Evolutionary conservation across 53 echinoderm and acorn worm genomes (phyloP).

Genomic region (Luidia sarsii): DNA sequence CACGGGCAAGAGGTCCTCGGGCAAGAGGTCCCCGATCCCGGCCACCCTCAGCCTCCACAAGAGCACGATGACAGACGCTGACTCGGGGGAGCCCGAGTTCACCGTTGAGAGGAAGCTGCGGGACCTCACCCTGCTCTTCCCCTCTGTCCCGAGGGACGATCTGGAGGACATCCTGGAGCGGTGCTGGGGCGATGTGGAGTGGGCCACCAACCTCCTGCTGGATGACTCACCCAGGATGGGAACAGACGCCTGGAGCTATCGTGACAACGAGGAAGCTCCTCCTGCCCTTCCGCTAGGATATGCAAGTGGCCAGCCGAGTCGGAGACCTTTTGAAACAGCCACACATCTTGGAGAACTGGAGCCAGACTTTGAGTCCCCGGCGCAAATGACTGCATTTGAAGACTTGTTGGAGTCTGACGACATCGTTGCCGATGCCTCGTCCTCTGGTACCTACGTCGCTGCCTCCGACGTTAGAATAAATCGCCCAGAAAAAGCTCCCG

Average conservation of each 20-base stretch:
- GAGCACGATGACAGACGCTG: constrained; percentile 84
- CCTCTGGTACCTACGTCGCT: too few relatives aligned
- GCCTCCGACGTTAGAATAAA: too few relatives aligned
- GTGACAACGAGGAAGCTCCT: too few relatives aligned
- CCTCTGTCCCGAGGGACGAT: constrained; percentile 21
- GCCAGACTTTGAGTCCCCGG: too few relatives aligned
- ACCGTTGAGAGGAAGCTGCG: constrained; percentile 1
- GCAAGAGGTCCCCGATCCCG: constrained; percentile 50
- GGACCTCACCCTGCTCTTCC: constrained; percentile 23
- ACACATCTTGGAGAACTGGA: too few relatives aligned
- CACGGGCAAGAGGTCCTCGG: not conserved
- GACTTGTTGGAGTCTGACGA: too few relatives aligned
- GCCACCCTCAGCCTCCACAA: constrained; percentile 67
- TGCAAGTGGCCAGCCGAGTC: too few relatives aligned
- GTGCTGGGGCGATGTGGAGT: constrained; percentile 67
- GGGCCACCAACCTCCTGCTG: constrained; percentile 72
- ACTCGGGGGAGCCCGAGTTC: not conserved
- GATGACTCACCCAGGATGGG: constrained; percentile 14
- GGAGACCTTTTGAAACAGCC: too few relatives aligned
- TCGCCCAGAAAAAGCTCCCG: too few relatives aligned
- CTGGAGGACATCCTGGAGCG: constrained; percentile 56
- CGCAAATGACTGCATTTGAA: too few relatives aligned
- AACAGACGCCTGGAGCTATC: not conserved
- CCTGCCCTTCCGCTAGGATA: too few relatives aligned
- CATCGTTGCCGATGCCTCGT: too few relatives aligned